A percentile compares a stretch with the other conserved stretches of the same genome.
These are phyloP conservation scores for Tolmerus cingulatus DNA, from an alignment of 2,888 invertebrate genomes.

Conservation along the genomic window DNA sequence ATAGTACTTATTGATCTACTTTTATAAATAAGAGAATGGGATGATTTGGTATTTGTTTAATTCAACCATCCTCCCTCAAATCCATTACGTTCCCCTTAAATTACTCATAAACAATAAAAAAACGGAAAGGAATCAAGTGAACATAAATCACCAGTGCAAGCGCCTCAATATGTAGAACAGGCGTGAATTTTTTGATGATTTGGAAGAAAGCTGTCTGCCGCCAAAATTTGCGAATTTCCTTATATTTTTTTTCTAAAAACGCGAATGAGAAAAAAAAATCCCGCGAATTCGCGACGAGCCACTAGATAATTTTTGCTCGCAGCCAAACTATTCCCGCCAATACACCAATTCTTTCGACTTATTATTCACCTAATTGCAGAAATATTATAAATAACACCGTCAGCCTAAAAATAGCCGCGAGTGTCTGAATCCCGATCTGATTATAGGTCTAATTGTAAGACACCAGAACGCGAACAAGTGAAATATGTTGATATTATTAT, in stretches of 20 bases:
- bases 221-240: background rate
- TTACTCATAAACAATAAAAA: background rate
- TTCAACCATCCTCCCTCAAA: background rate
- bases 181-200: background rate
- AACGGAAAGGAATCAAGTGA: background rate
- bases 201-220: background rate
- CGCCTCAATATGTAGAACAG: background rate
- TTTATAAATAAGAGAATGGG: background rate
- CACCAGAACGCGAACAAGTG: conserved; percentile 19
- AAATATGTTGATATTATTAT: conserved; percentile 34
- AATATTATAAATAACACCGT: conserved; percentile 26
- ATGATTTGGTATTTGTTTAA: background rate
- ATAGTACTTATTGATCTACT: too few relatives aligned
- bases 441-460: conserved; percentile 20
- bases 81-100: background rate
- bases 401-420: conserved; percentile 36
- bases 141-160: background rate
- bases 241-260: background rate
- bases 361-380: conserved; percentile 39
- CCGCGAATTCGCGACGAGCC: background rate
- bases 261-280: background rate
- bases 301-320: background rate
- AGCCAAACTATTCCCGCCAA: conserved; percentile 14
- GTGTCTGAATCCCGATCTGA: conserved; percentile 25
- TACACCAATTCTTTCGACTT: conserved; percentile 1